phyloP scores from a whole-genome alignment of 1,140 invertebrate species.

The Calliphora vicina region DNA sequence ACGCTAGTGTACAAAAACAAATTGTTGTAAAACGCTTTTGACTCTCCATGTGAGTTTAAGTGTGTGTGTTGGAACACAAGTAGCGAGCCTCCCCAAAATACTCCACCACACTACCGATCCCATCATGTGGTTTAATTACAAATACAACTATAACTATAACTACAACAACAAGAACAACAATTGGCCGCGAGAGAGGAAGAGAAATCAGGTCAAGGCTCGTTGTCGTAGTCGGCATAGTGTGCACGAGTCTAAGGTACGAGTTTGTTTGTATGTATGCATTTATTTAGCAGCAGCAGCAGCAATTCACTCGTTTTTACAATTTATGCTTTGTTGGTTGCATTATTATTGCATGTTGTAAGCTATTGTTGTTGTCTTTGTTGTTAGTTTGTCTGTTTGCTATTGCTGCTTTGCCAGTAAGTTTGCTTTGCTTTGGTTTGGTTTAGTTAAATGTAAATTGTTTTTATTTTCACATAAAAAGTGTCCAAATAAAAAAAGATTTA shows the following conservation, averaged over 20 bases:
- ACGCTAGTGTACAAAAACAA: background rate
- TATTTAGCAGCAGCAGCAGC: background rate
- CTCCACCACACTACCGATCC: background rate
- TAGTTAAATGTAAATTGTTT: too few species aligned
- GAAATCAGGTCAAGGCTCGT: constrained; percentile 64
- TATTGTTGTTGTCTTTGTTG: constrained; percentile 30
- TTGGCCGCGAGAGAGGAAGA: constrained; percentile 57
- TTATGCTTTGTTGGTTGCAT: constrained; percentile 63
- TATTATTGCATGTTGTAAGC: constrained; percentile 43
- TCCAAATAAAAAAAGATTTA: background rate
- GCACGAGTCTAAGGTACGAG: background rate
- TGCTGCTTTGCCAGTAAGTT: constrained; percentile 1
- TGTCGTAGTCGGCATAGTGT: constrained; percentile 53
- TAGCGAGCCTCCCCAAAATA: constrained; percentile 24
- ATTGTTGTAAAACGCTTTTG: background rate
- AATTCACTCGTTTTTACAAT: constrained; percentile 54
- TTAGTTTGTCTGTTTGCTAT: background rate
- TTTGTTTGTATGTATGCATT: background rate
- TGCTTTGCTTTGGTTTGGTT: constrained; percentile 22
- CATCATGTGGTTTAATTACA: background rate
- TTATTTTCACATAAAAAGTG: too few species aligned
- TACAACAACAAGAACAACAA: constrained; percentile 25
- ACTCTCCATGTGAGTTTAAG: background rate
- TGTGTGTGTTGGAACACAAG: background rate
- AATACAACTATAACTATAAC: background rate